A percentile compares a stretch with the other conserved stretches of the same genome.
These are phyloP conservation scores for Carabus problematicus DNA, from an alignment of 2,888 invertebrate genomes.

Conservation along the genomic window DNA sequence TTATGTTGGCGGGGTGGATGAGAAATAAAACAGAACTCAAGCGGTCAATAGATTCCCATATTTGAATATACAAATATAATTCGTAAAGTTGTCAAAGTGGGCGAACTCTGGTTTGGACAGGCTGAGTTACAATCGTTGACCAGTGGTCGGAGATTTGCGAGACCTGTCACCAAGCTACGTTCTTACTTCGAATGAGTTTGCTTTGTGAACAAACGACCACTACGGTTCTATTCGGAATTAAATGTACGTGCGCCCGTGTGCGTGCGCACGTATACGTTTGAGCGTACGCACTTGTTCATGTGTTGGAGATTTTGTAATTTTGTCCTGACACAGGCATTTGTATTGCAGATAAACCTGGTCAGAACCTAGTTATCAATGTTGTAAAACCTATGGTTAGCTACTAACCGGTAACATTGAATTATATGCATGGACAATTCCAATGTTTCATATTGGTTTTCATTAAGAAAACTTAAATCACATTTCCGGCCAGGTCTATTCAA, in stretches of 20 bases:
- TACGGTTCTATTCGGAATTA: constrained; percentile 17
- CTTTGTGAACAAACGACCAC: constrained; percentile 24
- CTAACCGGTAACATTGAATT: too few relatives aligned
- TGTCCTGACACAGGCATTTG: neutral
- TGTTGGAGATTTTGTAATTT: constrained; percentile 30
- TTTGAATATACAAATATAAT: constrained; percentile 27
- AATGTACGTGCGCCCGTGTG: neutral
- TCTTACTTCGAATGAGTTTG: constrained; percentile 35
- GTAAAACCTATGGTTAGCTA: too few relatives aligned
- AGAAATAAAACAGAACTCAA: constrained; percentile 29
- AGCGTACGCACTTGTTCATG: neutral
- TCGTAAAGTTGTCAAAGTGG: constrained; percentile 14
- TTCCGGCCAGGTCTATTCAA: too few relatives aligned
- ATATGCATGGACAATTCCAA: too few relatives aligned
- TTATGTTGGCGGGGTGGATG: neutral
- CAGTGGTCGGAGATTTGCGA: constrained; percentile 13
- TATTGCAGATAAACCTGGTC: too few relatives aligned
- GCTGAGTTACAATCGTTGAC: constrained; percentile 8
- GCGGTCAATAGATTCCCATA: constrained; percentile 12
- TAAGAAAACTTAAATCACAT: too few relatives aligned
- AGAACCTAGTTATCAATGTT: too few relatives aligned
- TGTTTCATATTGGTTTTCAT: too few relatives aligned
- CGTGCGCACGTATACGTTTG: neutral
- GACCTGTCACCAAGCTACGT: constrained; percentile 16
- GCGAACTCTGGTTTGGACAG: constrained; percentile 11